Conservation (phyloP, 30 jellyfish, hydroid and myxozoan species). For the Haliclystus octoradiatus region DNA sequence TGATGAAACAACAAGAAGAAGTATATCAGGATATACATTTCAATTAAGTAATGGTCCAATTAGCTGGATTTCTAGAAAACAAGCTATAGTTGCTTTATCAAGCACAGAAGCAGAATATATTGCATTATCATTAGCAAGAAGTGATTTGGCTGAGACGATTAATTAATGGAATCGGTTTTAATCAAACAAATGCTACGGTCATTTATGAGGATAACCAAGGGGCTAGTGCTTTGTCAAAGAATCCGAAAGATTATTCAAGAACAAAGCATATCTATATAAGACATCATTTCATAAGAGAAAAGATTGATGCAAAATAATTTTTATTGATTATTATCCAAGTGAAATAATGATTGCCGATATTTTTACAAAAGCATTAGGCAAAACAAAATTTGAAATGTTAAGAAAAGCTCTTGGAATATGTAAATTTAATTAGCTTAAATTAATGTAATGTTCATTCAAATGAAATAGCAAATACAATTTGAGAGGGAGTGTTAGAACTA, state of each 20-base stretch:
- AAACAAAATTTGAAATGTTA: too few species aligned
- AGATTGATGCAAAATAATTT: neutral
- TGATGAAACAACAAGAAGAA: conserved; percentile 11
- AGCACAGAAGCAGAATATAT: conserved; percentile 51
- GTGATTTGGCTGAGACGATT: conserved; percentile 35
- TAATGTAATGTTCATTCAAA: too few species aligned
- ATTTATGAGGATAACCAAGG: conserved; percentile 29
- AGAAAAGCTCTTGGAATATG: too few species aligned
- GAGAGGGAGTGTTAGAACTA: too few species aligned
- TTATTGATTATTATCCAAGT: conserved; percentile 32
- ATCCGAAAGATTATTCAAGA: conserved; percentile 28
- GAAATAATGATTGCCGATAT: conserved; percentile 48
- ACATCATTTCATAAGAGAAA: conserved; percentile 25
- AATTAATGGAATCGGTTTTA: neutral
- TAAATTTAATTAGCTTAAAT: too few species aligned
- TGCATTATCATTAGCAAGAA: conserved; percentile 34
- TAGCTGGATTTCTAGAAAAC: conserved; percentile 44
- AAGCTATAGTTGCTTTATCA: conserved; percentile 28
- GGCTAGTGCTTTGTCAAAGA: conserved; percentile 17
- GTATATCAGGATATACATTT: conserved; percentile 33
- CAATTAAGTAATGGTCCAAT: conserved; percentile 18
- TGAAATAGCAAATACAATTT: too few species aligned
- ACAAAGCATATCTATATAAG: conserved; percentile 31
- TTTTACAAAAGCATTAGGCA: conserved; percentile 22
- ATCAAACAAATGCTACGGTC: neutral